Conservation (phyloP, 2,113 vertebrate species). For the Centrocercus urophasianus region DNA sequence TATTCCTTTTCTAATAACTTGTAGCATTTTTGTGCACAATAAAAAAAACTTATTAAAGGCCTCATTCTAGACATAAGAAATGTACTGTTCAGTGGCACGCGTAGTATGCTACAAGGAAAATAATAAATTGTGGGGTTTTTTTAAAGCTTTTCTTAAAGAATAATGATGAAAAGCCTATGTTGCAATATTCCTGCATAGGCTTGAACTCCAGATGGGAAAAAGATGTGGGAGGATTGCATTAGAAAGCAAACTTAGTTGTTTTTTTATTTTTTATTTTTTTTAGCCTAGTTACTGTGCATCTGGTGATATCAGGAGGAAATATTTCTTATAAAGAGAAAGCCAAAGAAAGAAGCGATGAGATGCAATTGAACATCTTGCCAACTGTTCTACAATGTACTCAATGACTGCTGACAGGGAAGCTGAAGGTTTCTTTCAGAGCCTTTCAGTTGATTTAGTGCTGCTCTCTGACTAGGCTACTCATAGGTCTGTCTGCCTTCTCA, state of each 20-base stretch:
- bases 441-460: background rate
- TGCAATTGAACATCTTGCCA: conserved; percentile 2
- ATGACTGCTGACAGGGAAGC: background rate
- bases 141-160: background rate
- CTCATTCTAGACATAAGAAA: background rate
- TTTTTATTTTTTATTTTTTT: background rate
- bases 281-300: background rate
- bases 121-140: background rate
- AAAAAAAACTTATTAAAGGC: background rate
- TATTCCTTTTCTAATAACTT: background rate
- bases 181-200: background rate
- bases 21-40: background rate
- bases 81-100: background rate
- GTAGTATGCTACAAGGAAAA: background rate
- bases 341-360: background rate
- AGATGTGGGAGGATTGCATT: background rate
- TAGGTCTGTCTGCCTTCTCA: background rate
- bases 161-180: background rate
- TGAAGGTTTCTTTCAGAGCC: conserved; percentile 8
- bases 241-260: background rate
- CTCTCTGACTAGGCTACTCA: background rate
- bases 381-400: background rate
- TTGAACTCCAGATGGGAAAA: background rate
- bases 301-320: conserved; percentile 43
- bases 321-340: background rate